Conservation (phyloP, 2,113 vertebrate species). For the Scomber colias region DNA sequence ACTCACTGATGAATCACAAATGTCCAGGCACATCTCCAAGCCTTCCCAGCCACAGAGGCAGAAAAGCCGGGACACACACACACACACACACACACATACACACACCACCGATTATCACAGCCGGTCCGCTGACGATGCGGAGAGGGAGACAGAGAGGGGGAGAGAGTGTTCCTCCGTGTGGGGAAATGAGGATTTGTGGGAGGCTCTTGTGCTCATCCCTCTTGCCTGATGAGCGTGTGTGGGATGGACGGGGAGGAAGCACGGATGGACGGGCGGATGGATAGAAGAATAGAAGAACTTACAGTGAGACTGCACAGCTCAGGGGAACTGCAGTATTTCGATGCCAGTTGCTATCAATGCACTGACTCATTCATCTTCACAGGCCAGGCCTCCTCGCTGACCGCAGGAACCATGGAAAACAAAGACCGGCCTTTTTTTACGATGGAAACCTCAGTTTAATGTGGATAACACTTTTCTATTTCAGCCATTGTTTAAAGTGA, state of each 20-base stretch:
- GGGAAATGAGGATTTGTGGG: slow-evolving; percentile 56
- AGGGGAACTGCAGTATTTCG: slow-evolving; percentile 38
- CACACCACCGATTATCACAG: slow-evolving; percentile 51
- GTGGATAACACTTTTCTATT: slow-evolving; percentile 64
- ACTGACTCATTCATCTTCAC: slow-evolving; percentile 64
- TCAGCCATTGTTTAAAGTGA: slow-evolving; percentile 62
- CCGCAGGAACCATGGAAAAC: slow-evolving; percentile 75
- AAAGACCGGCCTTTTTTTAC: slow-evolving; percentile 64
- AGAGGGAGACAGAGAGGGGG: slow-evolving; percentile 32
- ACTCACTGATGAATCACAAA: slow-evolving; percentile 79
- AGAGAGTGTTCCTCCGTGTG: slow-evolving; percentile 36
- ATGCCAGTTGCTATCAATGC: slow-evolving; percentile 58
- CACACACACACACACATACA: neutral
- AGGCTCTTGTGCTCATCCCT: slow-evolving; percentile 48
- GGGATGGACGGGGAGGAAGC: slow-evolving; percentile 62
- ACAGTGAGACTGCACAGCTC: slow-evolving; percentile 14
- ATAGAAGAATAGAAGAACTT: slow-evolving; percentile 11
- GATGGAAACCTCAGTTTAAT: slow-evolving; percentile 66
- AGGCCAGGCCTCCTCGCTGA: slow-evolving; percentile 50
- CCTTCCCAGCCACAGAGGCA: slow-evolving; percentile 54
- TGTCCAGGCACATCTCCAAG: slow-evolving; percentile 74
- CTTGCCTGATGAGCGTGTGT: slow-evolving; percentile 62
- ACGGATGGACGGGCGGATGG: slow-evolving; percentile 33
- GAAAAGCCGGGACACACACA: slow-evolving; percentile 53
- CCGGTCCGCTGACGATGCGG: slow-evolving; percentile 15